Evolutionary conservation across 1,140 invertebrate species (phyloP), one percentile per base, ranked within the genome.

Genomic region (Bombus breviceps): DNA sequence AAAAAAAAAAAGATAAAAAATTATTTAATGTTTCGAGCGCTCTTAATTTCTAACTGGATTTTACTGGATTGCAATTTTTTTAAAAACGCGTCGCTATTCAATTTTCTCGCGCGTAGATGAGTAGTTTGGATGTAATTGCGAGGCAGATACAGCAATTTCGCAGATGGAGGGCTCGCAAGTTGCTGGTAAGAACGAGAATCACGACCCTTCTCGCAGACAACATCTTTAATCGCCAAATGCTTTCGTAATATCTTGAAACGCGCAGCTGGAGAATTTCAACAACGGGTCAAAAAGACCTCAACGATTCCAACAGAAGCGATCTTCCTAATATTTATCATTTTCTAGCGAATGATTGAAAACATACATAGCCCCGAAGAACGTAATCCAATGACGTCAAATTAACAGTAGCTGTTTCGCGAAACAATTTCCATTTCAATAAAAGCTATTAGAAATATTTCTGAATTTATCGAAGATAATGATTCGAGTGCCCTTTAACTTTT

Each of bases 201-300:
- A 32, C 53, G 74, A 76, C 28, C 25, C 9, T 34, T 15, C 34
- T 15, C 34, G 74, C 53, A 34, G 34, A 76, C 74, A 76, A 76
- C 74, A 34, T 76, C 53, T 37, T 76, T 76, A 76, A 76, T 76
- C 74, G 53, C 25, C 47, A 59, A n/a, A 76, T 59, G 74, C 74
- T 76, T 59, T 41, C 74, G 74, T 34, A 59, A 76, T 59, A 57
- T 59, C 74, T 37, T n/a, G 53, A 34, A 76, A 59, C 39, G 1
- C 10, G 12, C 8, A 2, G 13, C 37, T n/a, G 37, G 0, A 41
- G 25, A 69, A 32, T 37, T 32, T 68, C 64, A 32, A 34, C 64
- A 34, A 68, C 32, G 32, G 13, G 13, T 64, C 64, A 66, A 34
- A 34, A 37, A 68, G 3, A 68, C 34, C 34, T 25, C 66, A 4